These are phyloP conservation scores for Nibea coibor DNA, from an alignment of 2,113 vertebrate genomes.

Conservation along the genomic window DNA sequence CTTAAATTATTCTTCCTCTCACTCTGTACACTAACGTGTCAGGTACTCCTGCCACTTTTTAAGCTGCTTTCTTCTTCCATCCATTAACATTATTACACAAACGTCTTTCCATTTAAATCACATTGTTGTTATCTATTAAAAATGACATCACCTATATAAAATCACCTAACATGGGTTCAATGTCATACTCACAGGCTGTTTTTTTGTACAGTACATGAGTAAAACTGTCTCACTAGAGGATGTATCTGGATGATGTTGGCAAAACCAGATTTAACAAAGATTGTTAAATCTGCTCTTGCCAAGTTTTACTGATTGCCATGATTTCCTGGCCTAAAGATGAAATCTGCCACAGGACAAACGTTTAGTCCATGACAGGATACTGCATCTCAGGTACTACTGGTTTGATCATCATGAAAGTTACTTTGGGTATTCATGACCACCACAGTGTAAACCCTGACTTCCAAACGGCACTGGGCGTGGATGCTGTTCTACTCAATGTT, in stretches of 20 bases:
- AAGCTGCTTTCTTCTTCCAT: background rate
- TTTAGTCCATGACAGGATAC: no score
- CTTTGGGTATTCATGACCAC: background rate
- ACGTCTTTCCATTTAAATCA: background rate
- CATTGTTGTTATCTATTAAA: background rate
- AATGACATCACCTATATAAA: background rate
- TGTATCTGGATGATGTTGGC: no score
- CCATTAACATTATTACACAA: background rate
- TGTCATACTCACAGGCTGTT: no score
- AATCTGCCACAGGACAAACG: background rate
- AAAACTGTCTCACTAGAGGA: no score
- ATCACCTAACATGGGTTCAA: no score
- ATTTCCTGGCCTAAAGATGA: background rate
- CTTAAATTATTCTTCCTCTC: background rate
- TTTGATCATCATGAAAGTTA: background rate
- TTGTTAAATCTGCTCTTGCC: no score
- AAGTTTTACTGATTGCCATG: background rate
- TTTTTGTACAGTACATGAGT: no score
- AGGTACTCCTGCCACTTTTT: background rate
- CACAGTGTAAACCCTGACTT: background rate
- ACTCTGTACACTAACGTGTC: background rate
- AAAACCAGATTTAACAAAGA: no score
- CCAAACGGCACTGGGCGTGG: no score
- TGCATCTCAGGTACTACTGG: no score
- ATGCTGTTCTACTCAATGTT: no score